Percentiles rank a stretch among this genome's conserved stretches.
Evolutionary conservation across 2,888 invertebrate species (phyloP).

Genomic region (Ceraclea dissimilis): DNA sequence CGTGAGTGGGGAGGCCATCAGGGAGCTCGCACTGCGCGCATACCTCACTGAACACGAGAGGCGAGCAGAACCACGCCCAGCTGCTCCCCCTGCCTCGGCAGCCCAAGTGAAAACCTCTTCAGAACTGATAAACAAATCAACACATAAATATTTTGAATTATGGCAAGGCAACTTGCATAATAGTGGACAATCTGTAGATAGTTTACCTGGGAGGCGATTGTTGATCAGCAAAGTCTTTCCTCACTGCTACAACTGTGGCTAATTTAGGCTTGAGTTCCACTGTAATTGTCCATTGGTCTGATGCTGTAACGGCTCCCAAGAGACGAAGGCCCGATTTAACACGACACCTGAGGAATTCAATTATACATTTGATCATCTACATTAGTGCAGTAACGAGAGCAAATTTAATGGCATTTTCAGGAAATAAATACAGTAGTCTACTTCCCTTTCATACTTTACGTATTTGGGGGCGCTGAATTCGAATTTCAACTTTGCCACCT

Average conservation of each 20-base stretch:
- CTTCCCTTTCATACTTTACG: too few species aligned
- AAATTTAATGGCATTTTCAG: too few species aligned
- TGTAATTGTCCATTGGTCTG: constrained; percentile 78
- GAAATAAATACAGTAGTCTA: too few species aligned
- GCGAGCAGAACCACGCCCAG: constrained; percentile 79
- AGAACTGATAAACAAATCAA: constrained; percentile 37
- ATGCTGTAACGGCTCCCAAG: constrained; percentile 72
- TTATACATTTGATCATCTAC: too few species aligned
- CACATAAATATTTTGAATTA: background rate
- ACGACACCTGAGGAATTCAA: constrained; percentile 64
- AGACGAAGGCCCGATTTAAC: constrained; percentile 84
- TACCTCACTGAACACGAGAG: constrained; percentile 69
- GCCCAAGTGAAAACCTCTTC: constrained; percentile 89
- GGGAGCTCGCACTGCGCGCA: constrained; percentile 35
- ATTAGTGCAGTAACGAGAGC: too few species aligned
- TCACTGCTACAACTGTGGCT: constrained; percentile 80
- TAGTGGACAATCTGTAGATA: too few species aligned
- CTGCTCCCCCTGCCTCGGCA: constrained; percentile 76
- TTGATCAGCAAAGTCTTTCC: constrained; percentile 41
- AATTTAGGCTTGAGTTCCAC: constrained; percentile 82
- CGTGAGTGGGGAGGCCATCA: constrained; percentile 32
- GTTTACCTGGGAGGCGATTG: constrained; percentile 18
- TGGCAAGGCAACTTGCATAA: too few species aligned
- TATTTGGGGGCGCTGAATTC: too few species aligned
- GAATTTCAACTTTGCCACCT: too few species aligned